These are phyloP conservation scores for Crocallis elinguaria DNA, from an alignment of 2,888 invertebrate species.

Conservation along the genomic window DNA sequence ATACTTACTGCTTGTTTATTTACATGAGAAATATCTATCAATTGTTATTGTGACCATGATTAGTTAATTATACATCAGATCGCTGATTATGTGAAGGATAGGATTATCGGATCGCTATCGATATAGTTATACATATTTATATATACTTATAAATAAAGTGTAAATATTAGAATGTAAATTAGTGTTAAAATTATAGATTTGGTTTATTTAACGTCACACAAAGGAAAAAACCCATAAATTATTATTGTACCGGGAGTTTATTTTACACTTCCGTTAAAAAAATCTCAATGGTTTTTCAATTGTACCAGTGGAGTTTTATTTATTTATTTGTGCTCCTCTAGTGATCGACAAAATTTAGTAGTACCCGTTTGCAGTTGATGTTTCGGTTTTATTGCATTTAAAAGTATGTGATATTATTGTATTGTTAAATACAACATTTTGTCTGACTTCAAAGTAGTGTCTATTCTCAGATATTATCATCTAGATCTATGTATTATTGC, in stretches of 20 bases:
- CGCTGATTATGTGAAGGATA: slow-evolving; percentile 78
- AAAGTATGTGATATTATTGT: slow-evolving; percentile 84
- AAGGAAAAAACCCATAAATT: slow-evolving; percentile 83
- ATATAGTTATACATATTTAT: slow-evolving; percentile 84
- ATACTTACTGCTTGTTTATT: slow-evolving; percentile 82
- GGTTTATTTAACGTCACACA: slow-evolving; percentile 83
- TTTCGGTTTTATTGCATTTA: slow-evolving; percentile 81
- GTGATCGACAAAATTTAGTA: slow-evolving; percentile 55
- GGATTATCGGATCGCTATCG: slow-evolving; percentile 77
- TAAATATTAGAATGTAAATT: slow-evolving; percentile 83
- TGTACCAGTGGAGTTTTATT: slow-evolving; percentile 83
- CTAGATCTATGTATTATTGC: slow-evolving; percentile 54
- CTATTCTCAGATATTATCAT: slow-evolving; percentile 71
- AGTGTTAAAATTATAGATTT: slow-evolving; percentile 83
- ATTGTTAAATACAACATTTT: slow-evolving; percentile 77
- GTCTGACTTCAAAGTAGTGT: slow-evolving; percentile 83
- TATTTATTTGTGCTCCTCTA: slow-evolving; percentile 75
- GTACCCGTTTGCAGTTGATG: slow-evolving; percentile 59
- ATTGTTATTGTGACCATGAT: slow-evolving; percentile 84
- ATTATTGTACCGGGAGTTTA: slow-evolving; percentile 82
- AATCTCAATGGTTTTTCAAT: slow-evolving; percentile 84
- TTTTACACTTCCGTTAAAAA: slow-evolving; percentile 82
- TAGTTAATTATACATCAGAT: slow-evolving; percentile 84
- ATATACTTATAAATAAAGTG: slow-evolving; percentile 84
- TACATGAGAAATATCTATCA: slow-evolving; percentile 83